Conservation (phyloP, 2,113 vertebrate species). For the Pseudorasbora parva region DNA sequence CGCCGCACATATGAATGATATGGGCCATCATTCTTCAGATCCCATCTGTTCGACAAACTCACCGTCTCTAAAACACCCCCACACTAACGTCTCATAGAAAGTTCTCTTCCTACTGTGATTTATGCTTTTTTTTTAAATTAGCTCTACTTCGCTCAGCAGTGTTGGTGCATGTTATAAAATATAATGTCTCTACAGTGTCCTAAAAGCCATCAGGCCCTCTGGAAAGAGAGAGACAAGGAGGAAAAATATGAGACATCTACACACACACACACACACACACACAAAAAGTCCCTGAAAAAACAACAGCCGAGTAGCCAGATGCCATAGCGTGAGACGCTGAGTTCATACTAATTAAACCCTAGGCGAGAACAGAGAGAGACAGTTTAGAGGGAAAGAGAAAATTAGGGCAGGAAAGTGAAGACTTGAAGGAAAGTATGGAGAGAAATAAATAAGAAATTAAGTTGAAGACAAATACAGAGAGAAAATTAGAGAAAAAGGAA, state of each 20-base stretch:
- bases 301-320: slow-evolving; percentile 34
- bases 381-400: background rate
- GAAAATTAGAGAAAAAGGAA: background rate
- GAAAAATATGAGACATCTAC: background rate
- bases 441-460: background rate
- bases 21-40: slow-evolving; percentile 5
- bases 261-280: too few species aligned
- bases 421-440: background rate
- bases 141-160: slow-evolving; percentile 16
- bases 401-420: slow-evolving; percentile 4
- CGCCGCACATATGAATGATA: background rate
- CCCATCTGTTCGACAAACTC: slow-evolving; percentile 21
- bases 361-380: background rate
- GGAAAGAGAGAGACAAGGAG: slow-evolving; percentile 2
- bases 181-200: slow-evolving; percentile 4
- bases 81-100: background rate
- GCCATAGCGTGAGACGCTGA: background rate
- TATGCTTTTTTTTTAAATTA: slow-evolving; percentile 14
- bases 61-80: slow-evolving; percentile 1
- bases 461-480: background rate
- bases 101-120: slow-evolving; percentile 7
- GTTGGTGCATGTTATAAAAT: slow-evolving; percentile 19
- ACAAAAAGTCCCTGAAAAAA: background rate
- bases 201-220: slow-evolving; percentile 31
- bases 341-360: slow-evolving; percentile 25